These are phyloP conservation scores for Hemicordylus capensis DNA, from an alignment of 2,113 vertebrate species.

Conservation along the genomic window DNA sequence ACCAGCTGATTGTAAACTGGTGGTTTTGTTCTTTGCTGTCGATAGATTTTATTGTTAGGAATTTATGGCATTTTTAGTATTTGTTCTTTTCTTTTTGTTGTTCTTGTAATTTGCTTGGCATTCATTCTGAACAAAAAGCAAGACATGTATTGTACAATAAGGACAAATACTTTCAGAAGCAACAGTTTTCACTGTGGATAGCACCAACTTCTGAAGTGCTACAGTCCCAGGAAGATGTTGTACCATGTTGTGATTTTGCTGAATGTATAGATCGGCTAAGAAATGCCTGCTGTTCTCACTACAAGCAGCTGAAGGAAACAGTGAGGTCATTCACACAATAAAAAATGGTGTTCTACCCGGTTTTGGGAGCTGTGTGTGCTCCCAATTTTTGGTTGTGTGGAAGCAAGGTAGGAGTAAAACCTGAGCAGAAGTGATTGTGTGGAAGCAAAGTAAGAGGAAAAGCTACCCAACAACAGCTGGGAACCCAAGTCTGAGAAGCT, in stretches of 20 bases:
- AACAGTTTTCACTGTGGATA: neutral
- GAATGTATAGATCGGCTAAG: neutral
- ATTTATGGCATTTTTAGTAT: neutral
- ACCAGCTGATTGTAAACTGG: neutral
- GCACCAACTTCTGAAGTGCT: neutral
- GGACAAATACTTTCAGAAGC: neutral
- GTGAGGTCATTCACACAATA: too few relatives aligned
- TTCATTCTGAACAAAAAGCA: neutral
- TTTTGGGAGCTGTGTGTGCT: too few relatives aligned
- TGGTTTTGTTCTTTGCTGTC: neutral
- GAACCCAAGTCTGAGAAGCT: too few relatives aligned
- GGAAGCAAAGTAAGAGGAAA: too few relatives aligned
- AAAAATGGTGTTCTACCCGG: too few relatives aligned
- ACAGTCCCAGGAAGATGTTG: neutral
- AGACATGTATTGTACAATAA: neutral
- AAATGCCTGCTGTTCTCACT: neutral
- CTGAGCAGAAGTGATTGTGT: too few relatives aligned
- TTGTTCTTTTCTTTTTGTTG: neutral
- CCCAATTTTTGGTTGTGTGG: too few relatives aligned
- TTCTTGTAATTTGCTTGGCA: neutral
- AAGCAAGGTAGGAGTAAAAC: too few relatives aligned
- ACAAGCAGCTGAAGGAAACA: neutral
- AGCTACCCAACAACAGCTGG: too few relatives aligned
- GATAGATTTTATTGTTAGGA: neutral
- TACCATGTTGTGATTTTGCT: neutral